phyloP scores from a whole-genome alignment of 2,888 invertebrate genomes.

The Pomacea canaliculata region DNA sequence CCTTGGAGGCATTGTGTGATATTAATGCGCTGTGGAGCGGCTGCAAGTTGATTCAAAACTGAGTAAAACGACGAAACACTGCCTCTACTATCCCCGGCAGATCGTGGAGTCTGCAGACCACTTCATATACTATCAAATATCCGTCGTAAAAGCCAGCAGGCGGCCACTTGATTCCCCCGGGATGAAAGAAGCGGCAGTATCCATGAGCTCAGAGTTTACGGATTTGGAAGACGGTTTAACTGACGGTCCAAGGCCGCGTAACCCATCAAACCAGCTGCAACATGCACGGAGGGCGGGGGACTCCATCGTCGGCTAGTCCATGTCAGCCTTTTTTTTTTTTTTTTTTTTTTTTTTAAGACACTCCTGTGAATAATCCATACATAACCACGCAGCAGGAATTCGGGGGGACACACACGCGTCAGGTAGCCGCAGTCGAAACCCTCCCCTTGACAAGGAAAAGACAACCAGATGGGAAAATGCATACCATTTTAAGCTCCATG shows the following conservation, averaged over 20 bases:
- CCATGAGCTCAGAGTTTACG: neutral
- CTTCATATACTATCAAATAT: conserved; percentile 13
- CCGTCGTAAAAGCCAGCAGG: neutral
- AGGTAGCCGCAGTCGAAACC: too few relatives aligned
- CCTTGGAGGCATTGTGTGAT: conserved; percentile 2
- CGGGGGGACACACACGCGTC: too few relatives aligned
- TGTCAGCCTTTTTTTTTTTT: too few relatives aligned
- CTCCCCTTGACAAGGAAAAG: too few relatives aligned
- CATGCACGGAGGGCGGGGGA: too few relatives aligned
- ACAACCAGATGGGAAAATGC: too few relatives aligned
- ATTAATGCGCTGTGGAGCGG: conserved; percentile 6
- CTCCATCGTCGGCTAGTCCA: too few relatives aligned
- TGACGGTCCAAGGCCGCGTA: neutral
- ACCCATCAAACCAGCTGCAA: neutral
- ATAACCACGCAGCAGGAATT: too few relatives aligned
- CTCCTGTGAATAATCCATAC: too few relatives aligned
- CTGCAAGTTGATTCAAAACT: conserved; percentile 8
- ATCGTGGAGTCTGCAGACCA: neutral
- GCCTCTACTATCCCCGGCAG: neutral
- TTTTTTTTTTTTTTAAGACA: too few relatives aligned
- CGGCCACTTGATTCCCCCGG: neutral
- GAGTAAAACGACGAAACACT: neutral
- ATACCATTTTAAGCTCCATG: too few relatives aligned
- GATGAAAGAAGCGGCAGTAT: conserved; percentile 5
- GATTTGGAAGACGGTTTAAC: conserved; percentile 3